A percentile compares a stretch with the other conserved stretches of the same genome.
Conservation (phyloP, 2,888 invertebrate genomes). For the Laothoe populi region DNA sequence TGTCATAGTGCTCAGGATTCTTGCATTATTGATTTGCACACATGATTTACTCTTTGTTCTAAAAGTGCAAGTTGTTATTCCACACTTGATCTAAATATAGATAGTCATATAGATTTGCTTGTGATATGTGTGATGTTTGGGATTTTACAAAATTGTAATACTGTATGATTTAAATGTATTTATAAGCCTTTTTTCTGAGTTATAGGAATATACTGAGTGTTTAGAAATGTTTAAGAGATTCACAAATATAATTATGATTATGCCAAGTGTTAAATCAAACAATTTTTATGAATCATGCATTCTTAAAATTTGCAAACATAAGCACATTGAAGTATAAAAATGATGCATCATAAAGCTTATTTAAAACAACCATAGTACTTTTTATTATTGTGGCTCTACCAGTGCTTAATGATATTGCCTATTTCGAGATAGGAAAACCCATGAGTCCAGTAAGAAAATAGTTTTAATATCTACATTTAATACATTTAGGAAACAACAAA, state of each 20-base stretch:
- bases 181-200: neutral
- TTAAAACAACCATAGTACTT: neutral
- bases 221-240: neutral
- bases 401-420: too few relatives aligned
- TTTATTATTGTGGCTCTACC: too few relatives aligned
- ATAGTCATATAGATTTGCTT: conserved; percentile 24
- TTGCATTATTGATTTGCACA: conserved; percentile 28
- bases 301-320: neutral
- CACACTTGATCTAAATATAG: conserved; percentile 40
- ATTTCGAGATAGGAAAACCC: too few relatives aligned
- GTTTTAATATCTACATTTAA: too few relatives aligned
- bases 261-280: neutral
- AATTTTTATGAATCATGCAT: neutral
- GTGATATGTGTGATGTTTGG: conserved; percentile 3
- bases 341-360: neutral
- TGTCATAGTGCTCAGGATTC: conserved; percentile 23
- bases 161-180: conserved; percentile 3
- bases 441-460: too few relatives aligned
- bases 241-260: neutral
- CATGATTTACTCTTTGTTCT: conserved; percentile 76
- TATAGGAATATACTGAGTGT: neutral
- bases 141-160: neutral
- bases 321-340: neutral
- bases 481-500: too few relatives aligned
- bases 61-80: conserved; percentile 76